These are phyloP conservation scores for mouse (Mus musculus) DNA, from an alignment of 2,113 vertebrate species.

Conservation along the genomic window GRCm39 chr5:92857001-92857500, in stretches of 20 bases:
- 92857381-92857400: not conserved
- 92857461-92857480: not conserved
- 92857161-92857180: not conserved
- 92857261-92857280: not conserved
- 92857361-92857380: constrained; percentile 27
- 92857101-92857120: not conserved
- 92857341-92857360: not conserved
- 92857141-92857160: not conserved
- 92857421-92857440: not conserved
- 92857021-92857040: constrained; percentile 33
- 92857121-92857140: not conserved
- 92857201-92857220: not conserved
- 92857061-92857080: not conserved
- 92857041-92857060: not conserved
- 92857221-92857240: not conserved
- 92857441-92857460: not conserved
- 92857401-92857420: accelerated
- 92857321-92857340: not conserved
- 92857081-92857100: not conserved
- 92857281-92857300: not conserved
- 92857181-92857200: not conserved
- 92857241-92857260: not conserved
- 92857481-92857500: not conserved
- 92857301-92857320: not conserved
- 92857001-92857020: not conserved